Evolutionary conservation across 2,797 vertebrate species (phyloP), one percentile per base, ranked within the genome.

Genomic region (Galagoides demidoff): DNA sequence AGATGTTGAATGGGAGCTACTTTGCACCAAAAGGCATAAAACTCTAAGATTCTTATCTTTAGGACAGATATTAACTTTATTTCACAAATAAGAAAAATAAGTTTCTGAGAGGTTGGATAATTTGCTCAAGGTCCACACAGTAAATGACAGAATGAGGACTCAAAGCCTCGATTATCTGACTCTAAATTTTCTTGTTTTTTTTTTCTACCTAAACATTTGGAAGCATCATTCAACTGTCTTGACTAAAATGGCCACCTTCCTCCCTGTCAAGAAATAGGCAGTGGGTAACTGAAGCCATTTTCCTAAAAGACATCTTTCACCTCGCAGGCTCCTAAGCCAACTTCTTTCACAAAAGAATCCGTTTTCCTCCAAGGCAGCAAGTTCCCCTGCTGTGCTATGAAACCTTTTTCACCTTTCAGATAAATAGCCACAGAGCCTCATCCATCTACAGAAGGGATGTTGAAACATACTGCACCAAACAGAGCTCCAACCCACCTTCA

Each of bases 171-270:
- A 6, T 89, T 94, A 68, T 88, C n/a, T 90, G 77, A 92, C 45
- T 91, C 55, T 57, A 95, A 87, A 92, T 59, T 20, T 82, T 81
- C 45, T 95, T 43, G 45, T 88, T 73, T 43, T 49, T 7, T 85
- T 88, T 91, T 95, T 52, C 29, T 52, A 70, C 37, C 27, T 93
- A 22, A 93, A 57, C 37, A 92, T 77, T 74, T 77, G 9, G 2
- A 90, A 88, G 57, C 73, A 22, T 29, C 77, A 88, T 71, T 92
- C 90, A 95, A 74, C 57, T 95, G 27, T 64, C 74, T 94, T 95
- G 55, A 94, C 45, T 79, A 96, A 95, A 96, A 97, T 86, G 95
- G 74, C 74, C 27, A 11, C 85, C 94, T 95, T 89, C 25, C 55
- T 95, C 84, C 70, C 34, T 95, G 45, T 94, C 66, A 66, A 64